These are phyloP conservation scores for Erythrolamprus reginae DNA, from an alignment of 2,113 vertebrate species.

Conservation along the genomic window DNA sequence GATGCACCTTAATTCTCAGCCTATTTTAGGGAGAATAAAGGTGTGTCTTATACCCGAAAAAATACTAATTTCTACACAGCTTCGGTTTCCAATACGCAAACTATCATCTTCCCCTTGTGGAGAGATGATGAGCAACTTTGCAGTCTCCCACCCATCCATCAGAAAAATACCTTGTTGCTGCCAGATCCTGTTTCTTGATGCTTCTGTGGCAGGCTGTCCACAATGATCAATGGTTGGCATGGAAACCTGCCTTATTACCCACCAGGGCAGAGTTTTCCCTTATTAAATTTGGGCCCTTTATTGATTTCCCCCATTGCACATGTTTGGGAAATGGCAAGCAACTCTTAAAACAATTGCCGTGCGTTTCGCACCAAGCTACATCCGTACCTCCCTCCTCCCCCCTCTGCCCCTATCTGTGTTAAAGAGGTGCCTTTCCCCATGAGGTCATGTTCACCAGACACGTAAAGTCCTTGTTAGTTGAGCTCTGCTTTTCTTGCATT, in stretches of 20 bases:
- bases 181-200: slow-evolving; percentile 33
- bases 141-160: slow-evolving; percentile 7
- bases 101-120: neutral
- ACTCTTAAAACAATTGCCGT: slow-evolving; percentile 61
- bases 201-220: slow-evolving; percentile 50
- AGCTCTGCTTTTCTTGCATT: neutral
- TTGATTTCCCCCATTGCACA: slow-evolving; percentile 66
- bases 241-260: slow-evolving; percentile 67
- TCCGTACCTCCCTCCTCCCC: neutral
- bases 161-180: slow-evolving; percentile 8
- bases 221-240: slow-evolving; percentile 74
- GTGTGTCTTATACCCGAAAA: no score
- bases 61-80: neutral
- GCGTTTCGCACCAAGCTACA: neutral
- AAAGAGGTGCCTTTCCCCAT: neutral
- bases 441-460: neutral
- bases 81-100: neutral
- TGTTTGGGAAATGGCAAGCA: slow-evolving; percentile 65
- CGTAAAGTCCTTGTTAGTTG: neutral
- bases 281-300: slow-evolving; percentile 72
- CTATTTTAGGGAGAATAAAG: no score
- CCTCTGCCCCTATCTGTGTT: neutral
- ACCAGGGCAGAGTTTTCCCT: slow-evolving; percentile 63
- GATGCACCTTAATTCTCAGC: no score
- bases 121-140: neutral